These are phyloP conservation scores for Temnopleurus reevesii DNA, from an alignment of 53 echinoderm and acorn worm species.

Conservation along the genomic window DNA sequence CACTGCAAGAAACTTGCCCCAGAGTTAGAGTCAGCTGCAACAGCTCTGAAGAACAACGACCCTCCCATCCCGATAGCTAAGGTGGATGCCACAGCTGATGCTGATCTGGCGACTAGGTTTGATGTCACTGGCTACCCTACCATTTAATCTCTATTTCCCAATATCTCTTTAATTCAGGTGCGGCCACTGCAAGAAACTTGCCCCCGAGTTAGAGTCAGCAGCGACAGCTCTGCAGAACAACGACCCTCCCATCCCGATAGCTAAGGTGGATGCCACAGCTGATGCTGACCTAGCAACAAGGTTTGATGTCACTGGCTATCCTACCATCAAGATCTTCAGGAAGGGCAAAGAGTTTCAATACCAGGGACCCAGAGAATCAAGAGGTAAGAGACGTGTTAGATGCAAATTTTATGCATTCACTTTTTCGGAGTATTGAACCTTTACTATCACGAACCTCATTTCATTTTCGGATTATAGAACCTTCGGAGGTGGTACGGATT, in stretches of 20 bases:
- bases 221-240: constrained; percentile 62
- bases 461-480: too few species aligned
- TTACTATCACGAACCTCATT: too few species aligned
- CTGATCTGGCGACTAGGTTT: constrained; percentile 64
- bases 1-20: constrained; percentile 91
- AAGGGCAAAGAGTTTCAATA: constrained; percentile 89
- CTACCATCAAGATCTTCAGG: constrained; percentile 86
- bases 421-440: too few species aligned
- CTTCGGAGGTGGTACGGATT: too few species aligned
- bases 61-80: constrained; percentile 77
- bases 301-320: constrained; percentile 88
- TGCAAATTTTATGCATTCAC: too few species aligned
- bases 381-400: constrained; percentile 73
- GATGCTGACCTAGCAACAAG: constrained; percentile 67
- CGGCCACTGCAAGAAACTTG: constrained; percentile 93
- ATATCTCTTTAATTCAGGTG: constrained; percentile 70
- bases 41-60: constrained; percentile 50
- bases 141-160: background rate
- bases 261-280: constrained; percentile 88
- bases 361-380: constrained; percentile 84
- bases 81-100: constrained; percentile 82
- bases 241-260: constrained; percentile 75
- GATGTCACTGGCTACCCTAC: constrained; percentile 85
- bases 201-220: constrained; percentile 84
- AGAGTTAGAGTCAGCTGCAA: constrained; percentile 79